Percentiles rank a stretch among this genome's conserved stretches.
phyloP scores from a whole-genome alignment of 2,888 invertebrate genomes.

The Icerya purchasi region DNA sequence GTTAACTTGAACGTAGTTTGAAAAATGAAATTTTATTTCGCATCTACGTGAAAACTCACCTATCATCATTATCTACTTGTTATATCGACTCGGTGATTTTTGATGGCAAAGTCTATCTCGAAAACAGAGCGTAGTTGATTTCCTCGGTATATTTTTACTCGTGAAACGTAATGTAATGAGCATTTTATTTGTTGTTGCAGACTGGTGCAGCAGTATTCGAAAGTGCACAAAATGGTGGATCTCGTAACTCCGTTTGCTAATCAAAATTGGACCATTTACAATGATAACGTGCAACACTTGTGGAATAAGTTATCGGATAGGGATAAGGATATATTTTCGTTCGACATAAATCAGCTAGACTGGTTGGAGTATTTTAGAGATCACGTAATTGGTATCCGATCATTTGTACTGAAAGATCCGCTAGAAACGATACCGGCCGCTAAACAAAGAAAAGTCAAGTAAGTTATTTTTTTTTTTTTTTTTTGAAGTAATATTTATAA shows the following conservation, averaged over 20 bases:
- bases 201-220: slow-evolving; percentile 48
- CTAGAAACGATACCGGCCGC: slow-evolving; percentile 48
- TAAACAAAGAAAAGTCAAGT: slow-evolving; percentile 22
- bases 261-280: slow-evolving; percentile 50
- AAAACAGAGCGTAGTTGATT: background rate
- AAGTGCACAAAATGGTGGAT: slow-evolving; percentile 48
- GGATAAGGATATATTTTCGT: slow-evolving; percentile 44
- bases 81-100: background rate
- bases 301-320: slow-evolving; percentile 32
- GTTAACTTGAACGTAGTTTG: too few relatives aligned
- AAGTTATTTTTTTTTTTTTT: too few relatives aligned
- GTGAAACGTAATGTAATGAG: background rate
- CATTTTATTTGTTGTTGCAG: slow-evolving; percentile 27
- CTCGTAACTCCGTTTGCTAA: slow-evolving; percentile 59
- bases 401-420: slow-evolving; percentile 60
- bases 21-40: background rate
- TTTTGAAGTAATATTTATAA: too few relatives aligned
- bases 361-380: slow-evolving; percentile 52
- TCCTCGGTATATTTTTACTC: background rate
- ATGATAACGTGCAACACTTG: slow-evolving; percentile 36
- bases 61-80: background rate
- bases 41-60: background rate
- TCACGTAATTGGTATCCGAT: slow-evolving; percentile 48
- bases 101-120: background rate
- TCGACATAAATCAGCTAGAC: slow-evolving; percentile 44